phyloP scores from a whole-genome alignment of 2,888 invertebrate species.

The Acholoe squamosa region DNA sequence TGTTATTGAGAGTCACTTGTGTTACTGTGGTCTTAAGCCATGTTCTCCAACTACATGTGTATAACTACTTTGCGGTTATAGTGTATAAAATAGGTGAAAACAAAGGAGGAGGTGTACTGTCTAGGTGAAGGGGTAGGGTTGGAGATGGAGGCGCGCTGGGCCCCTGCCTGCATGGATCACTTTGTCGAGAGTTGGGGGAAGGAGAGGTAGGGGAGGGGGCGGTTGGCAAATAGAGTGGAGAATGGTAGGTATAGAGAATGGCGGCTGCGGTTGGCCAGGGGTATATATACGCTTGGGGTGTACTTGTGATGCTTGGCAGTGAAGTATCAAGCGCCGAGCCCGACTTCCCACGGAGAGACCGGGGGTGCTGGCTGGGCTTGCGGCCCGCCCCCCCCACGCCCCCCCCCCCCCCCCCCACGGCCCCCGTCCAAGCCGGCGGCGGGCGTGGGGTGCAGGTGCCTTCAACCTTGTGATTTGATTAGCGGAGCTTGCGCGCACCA shows the following conservation, averaged over 20 bases:
- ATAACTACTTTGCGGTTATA: too few species aligned
- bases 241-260: neutral
- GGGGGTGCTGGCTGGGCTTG: neutral
- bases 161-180: neutral
- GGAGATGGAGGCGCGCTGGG: too few species aligned
- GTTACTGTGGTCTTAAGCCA: too few species aligned
- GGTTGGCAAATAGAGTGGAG: neutral
- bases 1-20: neutral
- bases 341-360: constrained; percentile 29
- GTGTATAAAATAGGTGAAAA: too few species aligned
- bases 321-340: constrained; percentile 7
- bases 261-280: constrained; percentile 8
- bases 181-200: neutral
- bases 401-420: neutral
- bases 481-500: constrained; percentile 17
- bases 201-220: neutral
- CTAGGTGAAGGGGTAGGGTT: too few species aligned
- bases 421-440: constrained; percentile 35
- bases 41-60: too few species aligned
- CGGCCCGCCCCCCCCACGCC: neutral
- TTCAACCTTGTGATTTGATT: constrained; percentile 23
- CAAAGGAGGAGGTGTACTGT: too few species aligned
- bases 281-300: constrained; percentile 35
- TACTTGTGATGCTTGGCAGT: constrained; percentile 40
- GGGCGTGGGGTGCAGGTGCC: constrained; percentile 37